Evolutionary conservation across 1,140 invertebrate species (phyloP).

Genomic region (Nylanderia fulva): DNA sequence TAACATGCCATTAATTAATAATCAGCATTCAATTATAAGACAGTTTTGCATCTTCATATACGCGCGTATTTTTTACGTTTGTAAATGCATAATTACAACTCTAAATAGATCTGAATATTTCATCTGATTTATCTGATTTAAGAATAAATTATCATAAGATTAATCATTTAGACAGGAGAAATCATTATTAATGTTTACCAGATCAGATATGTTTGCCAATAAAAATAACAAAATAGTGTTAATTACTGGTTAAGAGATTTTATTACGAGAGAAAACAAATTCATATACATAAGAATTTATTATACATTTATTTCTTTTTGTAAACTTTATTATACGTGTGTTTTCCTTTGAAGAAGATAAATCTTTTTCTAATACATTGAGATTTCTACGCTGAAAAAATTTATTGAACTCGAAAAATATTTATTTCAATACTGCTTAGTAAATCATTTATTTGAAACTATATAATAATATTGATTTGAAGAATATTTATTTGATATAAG

Average conservation of each 20-base stretch:
- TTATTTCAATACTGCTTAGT: too few relatives aligned
- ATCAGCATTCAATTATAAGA: neutral
- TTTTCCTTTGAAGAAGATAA: too few relatives aligned
- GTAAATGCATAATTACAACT: neutral
- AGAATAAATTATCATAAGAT: neutral
- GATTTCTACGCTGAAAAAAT: too few relatives aligned
- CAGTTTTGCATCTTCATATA: neutral
- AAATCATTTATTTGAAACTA: too few relatives aligned
- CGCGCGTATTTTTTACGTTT: neutral
- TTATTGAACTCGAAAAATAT: too few relatives aligned
- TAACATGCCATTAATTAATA: neutral
- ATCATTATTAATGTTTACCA: neutral
- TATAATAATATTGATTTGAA: too few relatives aligned
- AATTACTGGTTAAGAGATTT: neutral
- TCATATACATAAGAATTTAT: too few relatives aligned
- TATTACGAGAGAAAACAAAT: neutral
- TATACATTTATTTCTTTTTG: too few relatives aligned
- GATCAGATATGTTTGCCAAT: neutral
- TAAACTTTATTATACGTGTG: too few relatives aligned
- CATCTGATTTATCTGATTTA: neutral
- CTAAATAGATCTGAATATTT: neutral
- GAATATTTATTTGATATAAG: too few relatives aligned
- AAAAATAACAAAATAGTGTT: neutral
- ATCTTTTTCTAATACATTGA: too few relatives aligned
- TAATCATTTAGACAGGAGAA: neutral